Evolutionary conservation across 2,797 vertebrate species (phyloP).

Genomic region (Pseudocheirus occidentalis): DNA sequence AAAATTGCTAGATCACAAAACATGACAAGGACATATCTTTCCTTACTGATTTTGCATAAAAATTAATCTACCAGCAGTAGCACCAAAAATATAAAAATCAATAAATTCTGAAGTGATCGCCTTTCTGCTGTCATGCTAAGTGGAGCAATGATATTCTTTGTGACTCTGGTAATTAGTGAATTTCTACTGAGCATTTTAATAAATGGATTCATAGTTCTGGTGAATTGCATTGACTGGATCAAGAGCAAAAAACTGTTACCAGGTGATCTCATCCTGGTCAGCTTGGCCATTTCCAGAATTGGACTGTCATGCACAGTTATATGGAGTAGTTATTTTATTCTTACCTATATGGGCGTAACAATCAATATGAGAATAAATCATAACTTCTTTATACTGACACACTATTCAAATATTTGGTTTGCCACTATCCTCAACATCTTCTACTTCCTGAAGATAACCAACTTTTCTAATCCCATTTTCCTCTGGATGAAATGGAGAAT

Average conservation of each 20-base stretch:
- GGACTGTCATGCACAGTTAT: not conserved
- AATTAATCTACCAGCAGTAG: not conserved
- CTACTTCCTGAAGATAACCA: conserved; percentile 34
- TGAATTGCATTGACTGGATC: not conserved
- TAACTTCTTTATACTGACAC: not conserved
- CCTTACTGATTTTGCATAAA: not conserved
- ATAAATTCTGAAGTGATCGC: not conserved
- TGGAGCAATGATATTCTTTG: not conserved
- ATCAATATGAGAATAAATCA: not conserved
- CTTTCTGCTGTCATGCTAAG: conserved; percentile 17
- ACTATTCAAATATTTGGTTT: conserved; percentile 15
- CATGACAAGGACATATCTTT: not conserved
- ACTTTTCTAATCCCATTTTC: not conserved
- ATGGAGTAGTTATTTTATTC: not conserved
- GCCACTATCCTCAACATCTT: conserved; percentile 10
- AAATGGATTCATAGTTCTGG: not conserved
- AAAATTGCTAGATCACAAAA: not conserved
- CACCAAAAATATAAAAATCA: not conserved
- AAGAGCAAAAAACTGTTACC: not conserved
- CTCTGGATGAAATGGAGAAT: conserved; percentile 17
- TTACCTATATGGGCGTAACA: not conserved
- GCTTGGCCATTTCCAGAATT: not conserved
- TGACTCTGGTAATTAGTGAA: not conserved
- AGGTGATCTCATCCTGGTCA: not conserved
- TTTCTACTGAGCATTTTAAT: not conserved